phyloP scores from a whole-genome alignment of 2,113 vertebrate species.

The Xyrauchen texanus region DNA sequence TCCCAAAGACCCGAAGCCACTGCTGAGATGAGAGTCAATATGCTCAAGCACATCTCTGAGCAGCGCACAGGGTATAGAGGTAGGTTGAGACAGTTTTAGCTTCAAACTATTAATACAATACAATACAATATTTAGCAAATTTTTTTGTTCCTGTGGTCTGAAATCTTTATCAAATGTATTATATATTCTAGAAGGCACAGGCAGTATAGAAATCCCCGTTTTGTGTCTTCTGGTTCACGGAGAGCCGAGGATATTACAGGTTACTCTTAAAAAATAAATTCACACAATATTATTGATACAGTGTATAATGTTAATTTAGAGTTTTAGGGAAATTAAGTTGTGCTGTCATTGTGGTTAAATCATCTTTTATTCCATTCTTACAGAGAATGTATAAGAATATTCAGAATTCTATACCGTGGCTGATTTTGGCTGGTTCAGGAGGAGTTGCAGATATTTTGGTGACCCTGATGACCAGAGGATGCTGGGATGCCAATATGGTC shows the following conservation, averaged over 20 bases:
- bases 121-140: too few species aligned
- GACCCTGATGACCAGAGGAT: constrained; percentile 77
- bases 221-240: constrained; percentile 89
- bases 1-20: constrained; percentile 72
- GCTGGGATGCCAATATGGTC: constrained; percentile 75
- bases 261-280: constrained; percentile 51
- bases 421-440: constrained; percentile 91
- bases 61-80: constrained; percentile 89
- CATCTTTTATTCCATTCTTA: constrained; percentile 16
- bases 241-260: constrained; percentile 82
- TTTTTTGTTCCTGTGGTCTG: not conserved
- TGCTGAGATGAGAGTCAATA: constrained; percentile 76
- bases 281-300: too few species aligned
- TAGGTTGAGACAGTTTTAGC: constrained; percentile 57
- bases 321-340: too few species aligned
- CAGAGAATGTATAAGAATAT: constrained; percentile 84
- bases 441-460: constrained; percentile 90
- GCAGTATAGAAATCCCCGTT: constrained; percentile 94
- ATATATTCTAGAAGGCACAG: constrained; percentile 65
- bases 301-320: too few species aligned
- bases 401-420: constrained; percentile 86
- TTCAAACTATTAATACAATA: not conserved
- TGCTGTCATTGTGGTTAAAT: not conserved
- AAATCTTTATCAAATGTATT: not conserved
- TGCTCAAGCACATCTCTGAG: constrained; percentile 90